Percentiles rank a stretch among this genome's conserved stretches.
Conservation (phyloP, 2,888 invertebrate genomes). For the Mesochorus sp. region DNA sequence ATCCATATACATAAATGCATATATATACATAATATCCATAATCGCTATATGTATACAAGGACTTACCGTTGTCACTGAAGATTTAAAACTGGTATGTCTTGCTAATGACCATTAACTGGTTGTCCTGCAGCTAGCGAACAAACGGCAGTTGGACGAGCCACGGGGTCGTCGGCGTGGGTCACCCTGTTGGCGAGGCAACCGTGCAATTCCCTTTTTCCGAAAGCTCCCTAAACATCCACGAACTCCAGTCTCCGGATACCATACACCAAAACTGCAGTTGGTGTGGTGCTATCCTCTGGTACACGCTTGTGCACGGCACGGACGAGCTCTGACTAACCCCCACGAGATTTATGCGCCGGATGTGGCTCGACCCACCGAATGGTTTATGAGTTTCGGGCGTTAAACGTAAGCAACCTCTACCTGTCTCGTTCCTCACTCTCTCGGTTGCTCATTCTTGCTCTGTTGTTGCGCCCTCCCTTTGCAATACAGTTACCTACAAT, state of each 20-base stretch:
- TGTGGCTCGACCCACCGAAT: conserved; percentile 77
- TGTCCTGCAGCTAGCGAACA: conserved; percentile 66
- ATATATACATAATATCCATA: too few species aligned
- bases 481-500: conserved; percentile 3
- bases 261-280: conserved; percentile 50
- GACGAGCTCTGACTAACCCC: conserved; percentile 68
- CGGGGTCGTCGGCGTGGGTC: conserved; percentile 54
- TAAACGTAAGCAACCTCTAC: conserved; percentile 65
- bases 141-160: conserved; percentile 47
- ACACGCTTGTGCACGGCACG: conserved; percentile 59
- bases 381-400: conserved; percentile 78
- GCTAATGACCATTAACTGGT: conserved; percentile 79
- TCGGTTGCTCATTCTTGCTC: conserved; percentile 55
- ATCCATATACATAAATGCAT: not conserved
- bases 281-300: conserved; percentile 48
- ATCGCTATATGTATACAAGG: too few species aligned
- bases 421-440: conserved; percentile 56
- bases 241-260: conserved; percentile 56
- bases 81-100: conserved; percentile 77
- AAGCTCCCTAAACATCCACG: conserved; percentile 52
- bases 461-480: conserved; percentile 32
- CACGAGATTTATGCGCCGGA: conserved; percentile 80
- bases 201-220: conserved; percentile 58
- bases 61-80: conserved; percentile 69
- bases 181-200: conserved; percentile 36